These are phyloP conservation scores for Crioceris asparagi DNA, from an alignment of 2,888 invertebrate genomes.

Conservation along the genomic window DNA sequence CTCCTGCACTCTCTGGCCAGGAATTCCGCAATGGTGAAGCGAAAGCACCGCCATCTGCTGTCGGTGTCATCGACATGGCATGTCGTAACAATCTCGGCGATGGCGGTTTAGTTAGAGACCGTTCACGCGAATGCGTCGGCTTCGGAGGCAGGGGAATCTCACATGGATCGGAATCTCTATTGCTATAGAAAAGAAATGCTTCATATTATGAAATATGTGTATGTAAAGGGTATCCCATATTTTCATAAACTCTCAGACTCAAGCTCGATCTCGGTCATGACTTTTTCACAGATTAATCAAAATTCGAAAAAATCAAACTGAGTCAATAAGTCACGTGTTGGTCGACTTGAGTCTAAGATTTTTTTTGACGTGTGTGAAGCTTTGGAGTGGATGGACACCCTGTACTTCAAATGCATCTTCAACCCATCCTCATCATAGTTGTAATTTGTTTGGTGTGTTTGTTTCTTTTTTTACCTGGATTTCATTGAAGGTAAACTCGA, in stretches of 20 bases:
- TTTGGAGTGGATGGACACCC: no score
- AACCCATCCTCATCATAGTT: no score
- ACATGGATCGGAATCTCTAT: conserved; percentile 30
- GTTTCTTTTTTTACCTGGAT: conserved; percentile 30
- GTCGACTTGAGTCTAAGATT: no score
- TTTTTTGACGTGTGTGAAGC: no score
- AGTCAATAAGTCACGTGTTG: no score
- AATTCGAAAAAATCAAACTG: no score
- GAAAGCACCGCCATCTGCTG: conserved; percentile 34
- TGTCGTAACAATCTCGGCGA: conserved; percentile 44
- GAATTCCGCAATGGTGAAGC: conserved; percentile 41
- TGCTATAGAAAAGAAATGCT: background rate
- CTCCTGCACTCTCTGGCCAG: conserved; percentile 48
- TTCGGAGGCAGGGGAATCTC: conserved; percentile 42
- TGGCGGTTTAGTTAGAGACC: conserved; percentile 44
- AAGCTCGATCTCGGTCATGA: no score
- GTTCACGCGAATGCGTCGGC: conserved; percentile 37
- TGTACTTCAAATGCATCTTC: no score
- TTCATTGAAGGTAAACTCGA: conserved; percentile 39
- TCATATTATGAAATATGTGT: background rate
- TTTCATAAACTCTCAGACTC: no score
- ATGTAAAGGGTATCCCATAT: no score
- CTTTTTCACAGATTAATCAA: no score
- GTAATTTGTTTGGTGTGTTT: no score
- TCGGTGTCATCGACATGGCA: conserved; percentile 40